Percentiles rank a stretch among this genome's conserved stretches.
These are phyloP conservation scores for Cacoxenus indagator DNA, from an alignment of 2,888 invertebrate genomes.

Conservation along the genomic window DNA sequence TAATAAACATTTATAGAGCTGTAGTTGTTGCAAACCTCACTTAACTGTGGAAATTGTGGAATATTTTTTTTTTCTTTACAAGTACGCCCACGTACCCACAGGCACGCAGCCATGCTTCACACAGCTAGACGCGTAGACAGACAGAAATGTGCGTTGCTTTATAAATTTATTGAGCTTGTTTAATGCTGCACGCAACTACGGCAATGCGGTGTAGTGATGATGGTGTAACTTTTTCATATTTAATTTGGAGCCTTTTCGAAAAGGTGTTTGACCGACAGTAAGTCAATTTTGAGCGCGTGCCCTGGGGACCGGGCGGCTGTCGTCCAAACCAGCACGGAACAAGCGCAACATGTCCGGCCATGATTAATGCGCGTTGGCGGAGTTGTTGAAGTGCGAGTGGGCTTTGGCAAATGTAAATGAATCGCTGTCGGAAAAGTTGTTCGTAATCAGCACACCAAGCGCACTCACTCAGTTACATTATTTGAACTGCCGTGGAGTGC, in stretches of 20 bases:
- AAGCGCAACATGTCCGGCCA: conserved; percentile 36
- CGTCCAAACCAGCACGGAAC: neutral
- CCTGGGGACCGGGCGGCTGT: conserved; percentile 35
- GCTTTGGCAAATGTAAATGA: conserved; percentile 44
- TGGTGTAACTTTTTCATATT: conserved; percentile 59
- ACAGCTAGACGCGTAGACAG: neutral
- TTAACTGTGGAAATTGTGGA: neutral
- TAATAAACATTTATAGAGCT: neutral
- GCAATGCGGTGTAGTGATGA: neutral
- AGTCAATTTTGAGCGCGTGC: conserved; percentile 63
- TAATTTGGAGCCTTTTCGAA: conserved; percentile 53
- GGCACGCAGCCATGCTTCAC: neutral
- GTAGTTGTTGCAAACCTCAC: neutral
- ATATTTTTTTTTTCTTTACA: neutral
- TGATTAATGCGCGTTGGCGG: conserved; percentile 55
- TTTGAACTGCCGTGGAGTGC: no score
- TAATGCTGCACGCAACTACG: conserved; percentile 21
- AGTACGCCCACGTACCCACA: neutral
- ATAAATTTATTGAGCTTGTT: conserved; percentile 14
- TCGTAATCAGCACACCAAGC: neutral
- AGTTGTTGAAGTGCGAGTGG: conserved; percentile 52
- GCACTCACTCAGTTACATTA: neutral
- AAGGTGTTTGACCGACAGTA: conserved; percentile 65
- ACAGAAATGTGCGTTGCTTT: neutral
- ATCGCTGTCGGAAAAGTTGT: conserved; percentile 35